phyloP scores from a whole-genome alignment of 1,140 invertebrate genomes.

The Platorchestia sp. region DNA sequence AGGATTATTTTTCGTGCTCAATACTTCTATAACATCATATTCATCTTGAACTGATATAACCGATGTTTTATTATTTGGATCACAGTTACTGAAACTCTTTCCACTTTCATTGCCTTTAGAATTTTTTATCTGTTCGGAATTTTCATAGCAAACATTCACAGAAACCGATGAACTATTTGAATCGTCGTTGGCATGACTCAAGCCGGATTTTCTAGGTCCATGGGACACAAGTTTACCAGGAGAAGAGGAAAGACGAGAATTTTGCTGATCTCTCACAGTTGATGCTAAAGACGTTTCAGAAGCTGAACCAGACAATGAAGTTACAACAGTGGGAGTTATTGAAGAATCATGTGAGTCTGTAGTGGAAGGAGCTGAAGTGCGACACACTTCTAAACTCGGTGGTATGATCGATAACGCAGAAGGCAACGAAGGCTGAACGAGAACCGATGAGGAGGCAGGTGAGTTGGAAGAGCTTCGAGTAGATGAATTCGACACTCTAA shows the following conservation, averaged over 20 bases:
- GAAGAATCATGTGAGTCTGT: neutral
- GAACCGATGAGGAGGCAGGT: neutral
- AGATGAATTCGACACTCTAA: slow-evolving; percentile 16
- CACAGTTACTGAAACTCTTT: neutral
- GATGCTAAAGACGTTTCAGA: slow-evolving; percentile 11
- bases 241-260: neutral
- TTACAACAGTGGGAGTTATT: neutral
- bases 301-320: neutral
- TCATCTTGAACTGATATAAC: neutral
- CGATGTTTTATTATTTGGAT: neutral
- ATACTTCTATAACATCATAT: slow-evolving; percentile 40
- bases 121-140: slow-evolving; percentile 1
- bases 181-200: neutral
- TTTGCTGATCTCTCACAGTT: neutral
- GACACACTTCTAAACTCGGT: slow-evolving; percentile 8
- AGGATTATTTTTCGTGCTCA: neutral
- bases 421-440: neutral
- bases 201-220: neutral
- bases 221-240: neutral
- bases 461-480: slow-evolving; percentile 43
- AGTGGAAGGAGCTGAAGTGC: neutral
- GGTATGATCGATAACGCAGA: slow-evolving; percentile 10
- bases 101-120: neutral
- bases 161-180: neutral
- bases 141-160: neutral